These are phyloP conservation scores for Amphibalanus amphitrite DNA, from an alignment of 1,140 invertebrate genomes.

Conservation along the genomic window DNA sequence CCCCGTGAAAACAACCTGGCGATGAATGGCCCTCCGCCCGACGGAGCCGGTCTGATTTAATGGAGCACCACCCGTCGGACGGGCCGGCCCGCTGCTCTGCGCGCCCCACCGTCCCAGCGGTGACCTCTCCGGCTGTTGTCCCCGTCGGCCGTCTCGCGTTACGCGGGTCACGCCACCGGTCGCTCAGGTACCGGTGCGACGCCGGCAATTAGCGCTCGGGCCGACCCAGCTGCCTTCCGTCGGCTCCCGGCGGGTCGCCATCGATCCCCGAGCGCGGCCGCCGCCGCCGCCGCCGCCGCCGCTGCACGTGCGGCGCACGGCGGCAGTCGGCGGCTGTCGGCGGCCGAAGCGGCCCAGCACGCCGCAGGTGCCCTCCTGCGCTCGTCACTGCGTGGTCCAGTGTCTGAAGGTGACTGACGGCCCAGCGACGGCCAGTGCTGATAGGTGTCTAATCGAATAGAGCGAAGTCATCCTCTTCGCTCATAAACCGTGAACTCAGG, in stretches of 20 bases:
- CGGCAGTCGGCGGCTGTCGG: neutral
- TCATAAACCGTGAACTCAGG: too few relatives aligned
- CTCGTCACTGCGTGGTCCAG: neutral
- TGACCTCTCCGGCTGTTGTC: neutral
- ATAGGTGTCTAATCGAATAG: too few relatives aligned
- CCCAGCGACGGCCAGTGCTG: too few relatives aligned
- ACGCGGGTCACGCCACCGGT: neutral
- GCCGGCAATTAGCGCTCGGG: neutral
- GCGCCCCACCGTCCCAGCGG: too few relatives aligned
- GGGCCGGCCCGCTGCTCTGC: too few relatives aligned
- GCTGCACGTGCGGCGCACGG: neutral
- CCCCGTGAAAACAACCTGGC: neutral
- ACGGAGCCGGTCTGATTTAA: neutral
- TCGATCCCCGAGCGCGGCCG: neutral
- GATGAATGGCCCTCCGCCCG: neutral
- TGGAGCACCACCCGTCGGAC: neutral
- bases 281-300: too few relatives aligned
- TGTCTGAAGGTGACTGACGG: too few relatives aligned
- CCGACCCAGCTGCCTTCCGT: neutral
- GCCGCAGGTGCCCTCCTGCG: too few relatives aligned
- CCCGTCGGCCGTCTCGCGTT: neutral
- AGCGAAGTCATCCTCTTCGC: too few relatives aligned
- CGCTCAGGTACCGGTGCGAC: neutral
- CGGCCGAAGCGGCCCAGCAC: too few relatives aligned
- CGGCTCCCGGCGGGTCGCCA: neutral